Evolutionary conservation across 2,888 invertebrate genomes (phyloP).

Genomic region (Temnothorax rugatulus): DNA sequence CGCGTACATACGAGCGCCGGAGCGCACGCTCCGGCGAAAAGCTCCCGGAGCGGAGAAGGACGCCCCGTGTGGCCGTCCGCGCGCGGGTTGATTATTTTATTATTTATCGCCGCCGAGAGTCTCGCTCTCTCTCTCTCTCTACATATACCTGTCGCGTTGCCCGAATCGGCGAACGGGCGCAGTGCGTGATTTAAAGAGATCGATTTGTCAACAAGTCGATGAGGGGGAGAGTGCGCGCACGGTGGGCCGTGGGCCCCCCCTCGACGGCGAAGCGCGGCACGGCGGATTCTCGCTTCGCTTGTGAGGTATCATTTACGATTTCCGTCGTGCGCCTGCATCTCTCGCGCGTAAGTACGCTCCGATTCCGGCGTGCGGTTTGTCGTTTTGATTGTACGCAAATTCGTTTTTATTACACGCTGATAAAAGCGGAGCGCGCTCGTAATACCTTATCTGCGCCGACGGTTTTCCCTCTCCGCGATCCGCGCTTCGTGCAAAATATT

Average conservation of each 20-base stretch:
- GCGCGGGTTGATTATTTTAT: conserved; percentile 34
- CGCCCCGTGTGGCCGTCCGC: neutral
- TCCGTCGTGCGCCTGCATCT: conserved; percentile 21
- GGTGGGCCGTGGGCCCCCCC: neutral
- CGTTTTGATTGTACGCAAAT: conserved; percentile 3
- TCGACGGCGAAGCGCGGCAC: neutral
- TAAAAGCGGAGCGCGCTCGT: neutral
- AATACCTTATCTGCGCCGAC: too few species aligned
- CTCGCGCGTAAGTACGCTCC: neutral
- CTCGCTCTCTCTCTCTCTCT: neutral
- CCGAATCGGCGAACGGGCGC: conserved; percentile 35
- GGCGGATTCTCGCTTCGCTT: conserved; percentile 43
- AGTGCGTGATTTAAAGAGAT: conserved; percentile 75
- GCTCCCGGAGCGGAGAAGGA: conserved; percentile 10
- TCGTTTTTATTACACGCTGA: conserved; percentile 29
- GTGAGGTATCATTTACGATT: conserved; percentile 27
- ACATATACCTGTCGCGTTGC: neutral
- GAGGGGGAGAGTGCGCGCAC: conserved; percentile 72
- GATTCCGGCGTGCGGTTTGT: conserved; percentile 8
- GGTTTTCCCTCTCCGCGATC: too few species aligned
- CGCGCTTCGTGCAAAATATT: neutral
- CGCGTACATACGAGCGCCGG: neutral
- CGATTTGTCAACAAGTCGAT: conserved; percentile 78
- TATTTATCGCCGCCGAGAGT: conserved; percentile 39
- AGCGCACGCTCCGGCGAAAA: conserved; percentile 29